Base-by-base conservation (phyloP, 2,888 invertebrate genomes). In the Labia minor region DNA sequence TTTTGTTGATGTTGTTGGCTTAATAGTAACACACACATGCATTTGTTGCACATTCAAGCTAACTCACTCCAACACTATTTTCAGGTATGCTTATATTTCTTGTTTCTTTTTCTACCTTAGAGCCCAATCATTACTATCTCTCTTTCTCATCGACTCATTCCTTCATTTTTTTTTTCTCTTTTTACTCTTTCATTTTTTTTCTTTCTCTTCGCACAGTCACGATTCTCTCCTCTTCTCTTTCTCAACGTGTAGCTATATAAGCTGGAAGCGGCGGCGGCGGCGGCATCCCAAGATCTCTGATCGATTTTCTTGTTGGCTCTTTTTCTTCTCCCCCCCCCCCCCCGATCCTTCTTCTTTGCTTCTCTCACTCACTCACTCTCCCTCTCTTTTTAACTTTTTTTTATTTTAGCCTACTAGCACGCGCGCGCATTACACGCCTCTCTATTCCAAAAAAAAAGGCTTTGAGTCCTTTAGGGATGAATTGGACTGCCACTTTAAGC, bases 111-210 rank as follows among this genome's bases (percentile, higher is more conserved):
- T 49, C 49, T 49, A 49, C 49, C 49, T 49, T 49, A 49, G n/a
- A n/a, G 49, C 49, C 16, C 49, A 49, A 49, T 49, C 49, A 49
- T 49, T 49, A 49, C 49, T 49, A 49, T 49, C 49, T 49, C 49
- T 49, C 49, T 49, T 49, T 49, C 49, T 49, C 49, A 49, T 49
- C 49, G 49, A 49, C 49, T 49, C 49, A 49, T 49, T 49, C 49
- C 49, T 49, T 14, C n/a, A 49, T 49, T 14, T 49, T 49, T 14
- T 49, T 49, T 49, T 49, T 49, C 14, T 49, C 16, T 49, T n/a
- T 49, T 49, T 49, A 8, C 49, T 6, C n/a, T n/a, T n/a, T n/a
- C n/a, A n/a, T n/a, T n/a, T n/a, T n/a, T n/a, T n/a, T n/a, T n/a
- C n/a, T n/a, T 49, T 49, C 49, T 49, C 49, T 49, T 49, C 49